Evolutionary conservation across 2,888 invertebrate species (phyloP).

Genomic region (Parnassius orleans): DNA sequence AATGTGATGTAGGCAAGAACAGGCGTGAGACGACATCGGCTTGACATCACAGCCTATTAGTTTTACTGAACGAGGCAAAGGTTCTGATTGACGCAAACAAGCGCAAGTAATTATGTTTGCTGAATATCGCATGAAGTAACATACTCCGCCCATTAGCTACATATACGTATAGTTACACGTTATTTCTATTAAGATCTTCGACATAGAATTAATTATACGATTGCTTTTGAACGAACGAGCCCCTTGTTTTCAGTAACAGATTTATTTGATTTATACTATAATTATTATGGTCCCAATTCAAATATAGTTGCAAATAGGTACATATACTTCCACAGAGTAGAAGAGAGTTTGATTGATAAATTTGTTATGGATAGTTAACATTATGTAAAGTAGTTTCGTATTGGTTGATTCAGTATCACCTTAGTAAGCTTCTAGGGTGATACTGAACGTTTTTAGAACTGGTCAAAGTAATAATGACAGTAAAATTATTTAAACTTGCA

Average conservation of each 20-base stretch:
- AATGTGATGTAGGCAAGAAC: constrained; percentile 4
- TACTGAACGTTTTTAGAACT: too few species aligned
- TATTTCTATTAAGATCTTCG: constrained; percentile 25
- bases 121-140: constrained; percentile 49
- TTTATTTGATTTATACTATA: constrained; percentile 13
- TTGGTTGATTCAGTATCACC: too few species aligned
- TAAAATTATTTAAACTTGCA: too few species aligned
- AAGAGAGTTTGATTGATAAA: too few species aligned
- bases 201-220: constrained; percentile 30
- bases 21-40: constrained; percentile 24
- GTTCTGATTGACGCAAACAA: constrained; percentile 59
- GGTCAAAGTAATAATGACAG: too few species aligned
- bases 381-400: too few species aligned
- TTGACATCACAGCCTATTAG: constrained; percentile 42
- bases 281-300: neutral
- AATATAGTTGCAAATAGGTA: neutral
- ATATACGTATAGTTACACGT: constrained; percentile 20
- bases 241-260: constrained; percentile 8
- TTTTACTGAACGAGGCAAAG: constrained; percentile 37
- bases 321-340: too few species aligned
- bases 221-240: constrained; percentile 24
- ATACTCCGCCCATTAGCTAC: constrained; percentile 37
- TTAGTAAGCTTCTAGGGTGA: too few species aligned
- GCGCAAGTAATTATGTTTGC: constrained; percentile 56
- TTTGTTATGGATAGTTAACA: too few species aligned